These are phyloP conservation scores for Rambutsinella grinnellia DNA, from an alignment of 2,888 invertebrate genomes.

Conservation along the genomic window DNA sequence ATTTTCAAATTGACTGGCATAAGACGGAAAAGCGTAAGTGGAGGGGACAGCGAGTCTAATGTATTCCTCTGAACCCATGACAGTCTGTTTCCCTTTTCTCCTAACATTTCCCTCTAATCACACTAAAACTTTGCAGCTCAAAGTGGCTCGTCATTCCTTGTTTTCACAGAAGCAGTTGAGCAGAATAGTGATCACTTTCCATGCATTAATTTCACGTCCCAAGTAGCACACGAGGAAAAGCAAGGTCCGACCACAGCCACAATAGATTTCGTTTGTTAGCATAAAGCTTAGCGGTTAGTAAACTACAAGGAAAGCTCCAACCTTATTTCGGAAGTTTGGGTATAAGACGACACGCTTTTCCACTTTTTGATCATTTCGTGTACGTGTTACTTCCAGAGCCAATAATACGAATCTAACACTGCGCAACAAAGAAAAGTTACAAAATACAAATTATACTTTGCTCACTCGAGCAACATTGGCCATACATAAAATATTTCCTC, in stretches of 20 bases:
- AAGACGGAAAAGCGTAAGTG: not conserved
- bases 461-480: not conserved
- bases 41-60: not conserved
- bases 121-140: not conserved
- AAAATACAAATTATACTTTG: not conserved
- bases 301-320: too few species aligned
- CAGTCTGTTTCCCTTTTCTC: not conserved
- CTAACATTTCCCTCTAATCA: not conserved
- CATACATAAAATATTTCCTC: slow-evolving; percentile 22
- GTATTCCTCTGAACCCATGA: slow-evolving; percentile 8
- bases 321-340: too few species aligned
- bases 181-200: slow-evolving; percentile 15
- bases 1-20: slow-evolving; percentile 17
- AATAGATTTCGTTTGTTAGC: too few species aligned
- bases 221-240: slow-evolving; percentile 13
- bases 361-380: too few species aligned
- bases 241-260: too few species aligned
- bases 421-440: too few species aligned
- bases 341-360: too few species aligned
- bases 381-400: too few species aligned
- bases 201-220: slow-evolving; percentile 33
- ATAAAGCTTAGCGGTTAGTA: too few species aligned
- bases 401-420: too few species aligned
- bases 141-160: not conserved
- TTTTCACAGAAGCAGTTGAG: slow-evolving; percentile 11